phyloP scores from a whole-genome alignment of 2,888 invertebrate genomes.

The Eledona agricola region DNA sequence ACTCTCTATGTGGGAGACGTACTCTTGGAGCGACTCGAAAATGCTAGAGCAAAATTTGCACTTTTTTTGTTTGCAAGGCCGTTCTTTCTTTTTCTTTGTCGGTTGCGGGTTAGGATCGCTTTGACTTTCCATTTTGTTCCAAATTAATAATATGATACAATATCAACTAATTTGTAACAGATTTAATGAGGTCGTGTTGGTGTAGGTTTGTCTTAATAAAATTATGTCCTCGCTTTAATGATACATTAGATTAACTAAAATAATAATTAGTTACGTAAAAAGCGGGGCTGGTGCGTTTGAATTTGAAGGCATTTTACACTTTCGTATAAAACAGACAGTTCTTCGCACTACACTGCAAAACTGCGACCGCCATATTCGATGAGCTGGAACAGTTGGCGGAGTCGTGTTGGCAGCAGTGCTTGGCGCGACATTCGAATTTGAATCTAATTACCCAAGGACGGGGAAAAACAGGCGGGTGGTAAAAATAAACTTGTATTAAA shows the following conservation, averaged over 20 bases:
- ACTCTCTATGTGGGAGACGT: conserved; percentile 58
- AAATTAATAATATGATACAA: no score
- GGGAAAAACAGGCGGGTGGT: conserved; percentile 39
- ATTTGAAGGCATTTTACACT: conserved; percentile 11
- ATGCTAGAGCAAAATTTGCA: conserved; percentile 47
- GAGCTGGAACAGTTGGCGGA: conserved; percentile 3
- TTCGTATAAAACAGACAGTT: conserved; percentile 10
- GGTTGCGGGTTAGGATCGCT: not conserved
- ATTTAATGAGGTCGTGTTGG: no score
- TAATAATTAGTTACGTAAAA: no score
- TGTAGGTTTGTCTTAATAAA: no score
- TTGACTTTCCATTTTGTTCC: no score
- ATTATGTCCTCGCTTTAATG: no score
- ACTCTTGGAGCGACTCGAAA: conserved; percentile 57
- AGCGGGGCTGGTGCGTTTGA: no score
- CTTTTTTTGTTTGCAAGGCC: conserved; percentile 29
- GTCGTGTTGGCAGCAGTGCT: conserved; percentile 5
- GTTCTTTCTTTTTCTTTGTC: not conserved
- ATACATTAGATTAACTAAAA: no score
- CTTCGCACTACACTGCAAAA: conserved; percentile 30
- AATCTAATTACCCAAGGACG: not conserved
- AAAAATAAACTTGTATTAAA: conserved; percentile 62
- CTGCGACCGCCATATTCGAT: not conserved
- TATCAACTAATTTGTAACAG: no score
- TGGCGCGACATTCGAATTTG: conserved; percentile 9